Conservation (phyloP, 2,113 vertebrate species). For the Pteropus alecto region DNA sequence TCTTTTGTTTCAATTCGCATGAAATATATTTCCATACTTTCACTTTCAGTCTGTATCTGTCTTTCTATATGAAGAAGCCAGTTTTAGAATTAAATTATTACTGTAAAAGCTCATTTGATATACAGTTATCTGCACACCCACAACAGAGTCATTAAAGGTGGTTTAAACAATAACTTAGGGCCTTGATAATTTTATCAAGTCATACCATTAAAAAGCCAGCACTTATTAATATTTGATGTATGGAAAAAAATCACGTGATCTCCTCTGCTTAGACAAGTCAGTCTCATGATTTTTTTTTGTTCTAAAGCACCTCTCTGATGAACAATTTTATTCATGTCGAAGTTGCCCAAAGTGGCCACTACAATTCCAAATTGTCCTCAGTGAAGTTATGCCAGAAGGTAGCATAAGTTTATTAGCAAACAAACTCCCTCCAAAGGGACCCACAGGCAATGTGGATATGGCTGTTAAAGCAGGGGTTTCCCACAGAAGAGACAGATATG, state of each 20-base stretch:
- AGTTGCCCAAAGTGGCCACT: neutral
- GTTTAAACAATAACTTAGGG: neutral
- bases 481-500: neutral
- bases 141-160: neutral
- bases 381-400: neutral
- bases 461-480: neutral
- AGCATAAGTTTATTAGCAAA: neutral
- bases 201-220: neutral
- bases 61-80: neutral
- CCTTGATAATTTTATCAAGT: neutral
- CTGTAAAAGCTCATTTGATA: neutral
- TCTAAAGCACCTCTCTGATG: neutral
- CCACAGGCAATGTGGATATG: neutral
- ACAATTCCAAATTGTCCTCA: neutral
- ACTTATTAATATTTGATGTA: neutral
- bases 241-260: neutral
- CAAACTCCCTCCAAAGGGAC: neutral
- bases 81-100: neutral
- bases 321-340: neutral
- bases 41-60: too few relatives aligned
- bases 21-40: too few relatives aligned
- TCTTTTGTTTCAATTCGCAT: too few relatives aligned
- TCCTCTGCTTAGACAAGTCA: neutral
- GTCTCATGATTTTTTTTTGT: neutral
- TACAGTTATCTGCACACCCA: neutral